Conservation (phyloP, 2,797 vertebrate genomes). For the Coluber constrictor region DNA sequence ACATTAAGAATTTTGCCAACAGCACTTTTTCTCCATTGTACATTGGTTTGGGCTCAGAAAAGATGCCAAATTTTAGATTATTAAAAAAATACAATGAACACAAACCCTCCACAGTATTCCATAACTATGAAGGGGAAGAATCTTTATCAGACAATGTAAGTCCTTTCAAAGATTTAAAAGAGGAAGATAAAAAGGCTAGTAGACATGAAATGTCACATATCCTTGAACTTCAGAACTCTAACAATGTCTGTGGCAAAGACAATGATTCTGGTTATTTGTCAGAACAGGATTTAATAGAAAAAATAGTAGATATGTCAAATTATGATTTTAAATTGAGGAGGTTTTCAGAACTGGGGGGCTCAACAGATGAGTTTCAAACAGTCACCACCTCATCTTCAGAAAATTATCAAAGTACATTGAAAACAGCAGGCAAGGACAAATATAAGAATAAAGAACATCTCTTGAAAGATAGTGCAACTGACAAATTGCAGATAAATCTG, state of each 20-base stretch:
- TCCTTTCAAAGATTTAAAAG: constrained; percentile 56
- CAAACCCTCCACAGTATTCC: constrained; percentile 26
- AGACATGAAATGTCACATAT: constrained; percentile 44
- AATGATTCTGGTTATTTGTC: constrained; percentile 27
- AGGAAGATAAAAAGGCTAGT: constrained; percentile 47
- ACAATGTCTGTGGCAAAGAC: constrained; percentile 15
- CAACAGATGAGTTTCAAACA: constrained; percentile 43
- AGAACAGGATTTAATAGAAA: constrained; percentile 35
- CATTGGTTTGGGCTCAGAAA: constrained; percentile 12
- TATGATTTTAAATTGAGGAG: constrained; percentile 56
- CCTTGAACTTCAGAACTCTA: constrained; percentile 46
- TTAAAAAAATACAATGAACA: constrained; percentile 23
- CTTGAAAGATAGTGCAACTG: constrained; percentile 19
- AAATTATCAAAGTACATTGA: constrained; percentile 38
- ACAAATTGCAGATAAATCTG: constrained; percentile 37
- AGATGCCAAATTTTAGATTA: not conserved
- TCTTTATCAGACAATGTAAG: constrained; percentile 50
- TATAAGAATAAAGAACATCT: constrained; percentile 46
- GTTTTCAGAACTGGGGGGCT: constrained; percentile 53
- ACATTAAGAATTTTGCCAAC: constrained; percentile 34
- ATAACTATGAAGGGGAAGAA: constrained; percentile 29
- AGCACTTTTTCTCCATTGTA: constrained; percentile 23
- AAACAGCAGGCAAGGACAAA: constrained; percentile 40
- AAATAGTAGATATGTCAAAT: constrained; percentile 26
- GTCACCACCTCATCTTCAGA: constrained; percentile 41